phyloP scores from a whole-genome alignment of 92 coral and sea anemone species.

The Montipora capitata region DNA sequence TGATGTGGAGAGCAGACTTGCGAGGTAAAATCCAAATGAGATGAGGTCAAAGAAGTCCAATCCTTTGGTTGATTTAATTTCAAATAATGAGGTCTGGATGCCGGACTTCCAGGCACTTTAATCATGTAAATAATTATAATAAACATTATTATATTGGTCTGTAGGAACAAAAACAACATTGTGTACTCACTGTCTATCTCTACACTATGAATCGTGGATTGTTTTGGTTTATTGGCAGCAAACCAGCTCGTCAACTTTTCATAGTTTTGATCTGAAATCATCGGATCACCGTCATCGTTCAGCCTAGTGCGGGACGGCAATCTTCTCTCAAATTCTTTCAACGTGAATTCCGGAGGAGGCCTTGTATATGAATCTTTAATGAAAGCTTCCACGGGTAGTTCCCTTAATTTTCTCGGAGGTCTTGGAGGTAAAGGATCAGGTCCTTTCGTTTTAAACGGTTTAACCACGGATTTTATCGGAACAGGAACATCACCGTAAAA shows the following conservation, averaged over 20 bases:
- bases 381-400: constrained; percentile 77
- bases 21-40: no score
- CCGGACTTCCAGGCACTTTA: not conserved
- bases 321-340: constrained; percentile 79
- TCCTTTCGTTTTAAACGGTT: constrained; percentile 83
- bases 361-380: constrained; percentile 78
- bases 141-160: no score
- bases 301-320: constrained; percentile 66
- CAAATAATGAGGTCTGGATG: no score
- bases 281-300: constrained; percentile 50
- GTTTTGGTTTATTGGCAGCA: constrained; percentile 77
- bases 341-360: constrained; percentile 91
- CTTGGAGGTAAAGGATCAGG: constrained; percentile 93
- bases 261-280: constrained; percentile 88
- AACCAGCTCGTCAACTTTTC: constrained; percentile 91
- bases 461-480: constrained; percentile 69
- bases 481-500: constrained; percentile 80
- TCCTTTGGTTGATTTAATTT: no score
- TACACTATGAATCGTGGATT: constrained; percentile 79
- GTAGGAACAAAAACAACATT: not conserved
- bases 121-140: not conserved
- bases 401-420: constrained; percentile 88
- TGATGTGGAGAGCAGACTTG: no score
- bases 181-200: constrained; percentile 87
- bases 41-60: no score